These are phyloP conservation scores for Nannobrachium achirus DNA, from an alignment of 2,113 vertebrate genomes.

Conservation along the genomic window DNA sequence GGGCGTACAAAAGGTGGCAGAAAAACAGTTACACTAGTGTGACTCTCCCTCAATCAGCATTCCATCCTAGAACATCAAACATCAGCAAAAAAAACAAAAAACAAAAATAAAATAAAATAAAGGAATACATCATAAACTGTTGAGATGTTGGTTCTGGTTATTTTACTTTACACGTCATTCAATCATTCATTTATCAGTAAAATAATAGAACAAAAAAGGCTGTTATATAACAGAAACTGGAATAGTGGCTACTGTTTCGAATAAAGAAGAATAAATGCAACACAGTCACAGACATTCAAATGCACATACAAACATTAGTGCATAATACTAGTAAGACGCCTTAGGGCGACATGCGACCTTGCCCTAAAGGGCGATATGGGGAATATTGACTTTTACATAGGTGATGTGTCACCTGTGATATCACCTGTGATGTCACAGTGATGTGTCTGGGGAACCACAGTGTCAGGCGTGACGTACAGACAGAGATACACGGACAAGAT, in stretches of 20 bases:
- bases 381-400: too few species aligned
- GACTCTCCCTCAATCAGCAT: constrained; percentile 51
- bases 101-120: background rate
- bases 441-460: too few species aligned
- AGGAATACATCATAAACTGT: background rate
- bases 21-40: constrained; percentile 27
- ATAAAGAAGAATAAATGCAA: background rate
- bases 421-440: too few species aligned
- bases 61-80: constrained; percentile 31
- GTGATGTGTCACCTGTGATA: too few species aligned
- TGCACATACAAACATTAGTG: accelerated
- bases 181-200: too few species aligned
- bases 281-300: background rate
- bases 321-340: too few species aligned
- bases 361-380: too few species aligned
- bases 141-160: too few species aligned
- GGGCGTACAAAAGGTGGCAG: constrained; percentile 48
- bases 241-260: background rate
- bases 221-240: background rate
- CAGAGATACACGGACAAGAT: too few species aligned
- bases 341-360: too few species aligned
- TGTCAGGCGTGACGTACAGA: too few species aligned
- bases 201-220: background rate
- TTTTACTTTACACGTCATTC: too few species aligned
- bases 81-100: background rate